phyloP scores from a whole-genome alignment of 2,797 vertebrate species.

The Hydrolagus colliei region DNA sequence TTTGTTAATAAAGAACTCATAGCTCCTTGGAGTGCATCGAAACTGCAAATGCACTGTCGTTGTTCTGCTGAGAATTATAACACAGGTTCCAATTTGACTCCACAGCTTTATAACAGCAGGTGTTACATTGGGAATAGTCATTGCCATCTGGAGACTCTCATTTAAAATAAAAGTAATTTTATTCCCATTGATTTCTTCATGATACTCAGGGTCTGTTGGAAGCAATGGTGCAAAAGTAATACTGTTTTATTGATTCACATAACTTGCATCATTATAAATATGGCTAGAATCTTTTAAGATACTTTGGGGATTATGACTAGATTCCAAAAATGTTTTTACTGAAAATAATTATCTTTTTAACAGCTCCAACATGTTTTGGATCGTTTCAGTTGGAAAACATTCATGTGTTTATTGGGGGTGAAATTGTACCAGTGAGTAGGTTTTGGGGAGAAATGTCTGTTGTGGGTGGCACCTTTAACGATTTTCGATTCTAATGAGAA shows the following conservation, averaged over 20 bases:
- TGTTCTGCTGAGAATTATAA: conserved; percentile 1
- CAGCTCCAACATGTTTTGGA: neutral
- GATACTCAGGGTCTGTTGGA: neutral
- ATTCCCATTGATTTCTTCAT: neutral
- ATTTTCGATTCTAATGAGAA: too few species aligned
- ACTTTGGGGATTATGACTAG: neutral
- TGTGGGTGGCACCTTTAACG: too few species aligned
- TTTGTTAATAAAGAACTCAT: conserved; percentile 15
- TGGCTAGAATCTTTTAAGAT: neutral
- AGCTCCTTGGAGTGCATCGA: neutral
- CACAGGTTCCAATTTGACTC: conserved; percentile 9
- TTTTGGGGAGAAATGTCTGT: too few species aligned
- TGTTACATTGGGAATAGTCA: neutral
- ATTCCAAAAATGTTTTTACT: neutral
- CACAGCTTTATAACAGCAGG: conserved; percentile 4
- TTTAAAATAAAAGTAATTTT: conserved; percentile 13
- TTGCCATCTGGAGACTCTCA: conserved; percentile 10
- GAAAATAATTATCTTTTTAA: neutral
- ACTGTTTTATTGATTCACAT: neutral
- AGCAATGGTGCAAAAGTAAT: conserved; percentile 1
- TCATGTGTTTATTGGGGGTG: too few species aligned
- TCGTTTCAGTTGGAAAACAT: neutral
- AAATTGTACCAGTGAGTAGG: too few species aligned
- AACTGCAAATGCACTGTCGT: neutral
- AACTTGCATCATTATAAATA: neutral